phyloP scores from a whole-genome alignment of 2,113 vertebrate genomes.

The Genyomyrus donnyi region DNA sequence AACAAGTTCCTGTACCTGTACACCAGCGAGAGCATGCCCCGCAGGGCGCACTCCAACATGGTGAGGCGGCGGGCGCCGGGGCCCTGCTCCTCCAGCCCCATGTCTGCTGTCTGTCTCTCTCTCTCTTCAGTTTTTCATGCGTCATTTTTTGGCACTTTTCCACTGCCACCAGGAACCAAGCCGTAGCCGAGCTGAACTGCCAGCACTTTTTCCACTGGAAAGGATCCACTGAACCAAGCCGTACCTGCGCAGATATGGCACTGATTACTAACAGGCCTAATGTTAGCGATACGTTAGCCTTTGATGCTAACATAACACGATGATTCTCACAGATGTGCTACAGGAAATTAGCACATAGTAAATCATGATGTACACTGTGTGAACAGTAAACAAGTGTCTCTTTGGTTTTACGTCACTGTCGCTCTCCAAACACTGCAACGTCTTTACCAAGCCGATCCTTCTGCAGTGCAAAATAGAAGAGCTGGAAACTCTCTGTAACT shows the following conservation, averaged over 20 bases:
- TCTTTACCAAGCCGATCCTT: not conserved
- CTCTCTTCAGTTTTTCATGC: not conserved
- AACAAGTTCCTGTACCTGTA: slow-evolving; percentile 89
- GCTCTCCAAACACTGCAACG: not conserved
- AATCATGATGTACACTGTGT: not conserved
- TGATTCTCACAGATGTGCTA: not conserved
- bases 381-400: not conserved
- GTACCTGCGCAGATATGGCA: not conserved
- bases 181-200: not conserved
- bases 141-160: not conserved
- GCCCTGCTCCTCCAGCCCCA: not conserved
- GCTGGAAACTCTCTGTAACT: not conserved
- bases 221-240: too few relatives aligned
- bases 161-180: not conserved
- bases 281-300: not conserved
- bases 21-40: slow-evolving; percentile 84
- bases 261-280: not conserved
- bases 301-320: not conserved
- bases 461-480: not conserved
- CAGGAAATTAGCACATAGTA: not conserved
- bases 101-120: not conserved
- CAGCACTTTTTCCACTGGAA: not conserved
- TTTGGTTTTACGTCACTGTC: not conserved
- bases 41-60: slow-evolving; percentile 85
- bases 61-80: slow-evolving; percentile 44